A percentile compares a stretch with the other conserved stretches of the same genome.
Evolutionary conservation across 2,888 invertebrate genomes (phyloP).

Genomic region (Ennomos fuscantarius): DNA sequence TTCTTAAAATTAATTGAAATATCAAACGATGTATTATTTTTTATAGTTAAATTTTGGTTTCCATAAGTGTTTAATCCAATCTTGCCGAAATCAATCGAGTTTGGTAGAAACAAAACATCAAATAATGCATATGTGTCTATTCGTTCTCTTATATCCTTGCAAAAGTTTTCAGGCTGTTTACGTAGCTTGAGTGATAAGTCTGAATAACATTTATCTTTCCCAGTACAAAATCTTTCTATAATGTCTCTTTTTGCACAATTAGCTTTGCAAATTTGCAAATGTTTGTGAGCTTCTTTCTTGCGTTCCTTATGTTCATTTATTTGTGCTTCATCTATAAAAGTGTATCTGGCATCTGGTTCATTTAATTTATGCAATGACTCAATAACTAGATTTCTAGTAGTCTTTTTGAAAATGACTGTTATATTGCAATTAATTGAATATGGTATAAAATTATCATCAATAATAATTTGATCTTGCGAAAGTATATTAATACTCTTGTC

Average conservation of each 20-base stretch:
- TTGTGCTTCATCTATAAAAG: conserved; percentile 61
- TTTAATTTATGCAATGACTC: conserved; percentile 70
- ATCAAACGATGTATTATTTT: conserved; percentile 64
- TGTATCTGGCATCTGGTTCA: conserved; percentile 58
- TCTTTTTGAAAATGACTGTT: conserved; percentile 56
- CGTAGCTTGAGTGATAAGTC: conserved; percentile 33
- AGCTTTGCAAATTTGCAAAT: conserved; percentile 56
- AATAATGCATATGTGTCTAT: conserved; percentile 60
- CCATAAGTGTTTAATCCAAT: conserved; percentile 65
- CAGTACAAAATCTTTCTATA: conserved; percentile 50
- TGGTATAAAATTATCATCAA: conserved; percentile 52
- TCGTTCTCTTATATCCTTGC: conserved; percentile 46
- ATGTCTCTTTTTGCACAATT: conserved; percentile 42
- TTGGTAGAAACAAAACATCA: conserved; percentile 60
- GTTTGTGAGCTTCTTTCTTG: conserved; percentile 50
- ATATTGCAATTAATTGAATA: conserved; percentile 57
- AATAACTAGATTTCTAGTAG: conserved; percentile 42
- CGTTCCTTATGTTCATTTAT: conserved; percentile 45
- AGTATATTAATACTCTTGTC: conserved; percentile 23
- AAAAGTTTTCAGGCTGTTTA: conserved; percentile 50
- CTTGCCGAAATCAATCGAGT: conserved; percentile 65
- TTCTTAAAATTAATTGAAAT: conserved; percentile 54
- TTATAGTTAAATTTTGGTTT: conserved; percentile 56
- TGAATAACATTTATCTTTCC: conserved; percentile 53
- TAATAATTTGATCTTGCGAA: conserved; percentile 13